Evolutionary conservation across 2,888 invertebrate genomes (phyloP).

Genomic region (Drosophila subsilvestris): DNA sequence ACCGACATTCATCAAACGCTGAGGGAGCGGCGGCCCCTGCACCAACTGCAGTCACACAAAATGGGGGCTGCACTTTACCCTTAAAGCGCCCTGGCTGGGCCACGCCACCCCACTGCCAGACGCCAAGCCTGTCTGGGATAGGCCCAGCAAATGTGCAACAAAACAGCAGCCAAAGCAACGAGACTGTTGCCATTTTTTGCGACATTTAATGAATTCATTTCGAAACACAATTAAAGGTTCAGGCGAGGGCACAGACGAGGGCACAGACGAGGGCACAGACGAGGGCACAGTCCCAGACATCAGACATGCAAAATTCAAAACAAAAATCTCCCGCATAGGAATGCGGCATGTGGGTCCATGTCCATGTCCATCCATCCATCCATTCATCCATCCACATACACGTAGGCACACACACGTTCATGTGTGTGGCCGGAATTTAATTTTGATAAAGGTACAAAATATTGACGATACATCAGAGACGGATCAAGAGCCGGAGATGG

Average conservation of each 20-base stretch:
- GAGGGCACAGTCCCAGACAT: slow-evolving; percentile 23
- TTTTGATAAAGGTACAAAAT: slow-evolving; percentile 79
- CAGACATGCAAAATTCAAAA: slow-evolving; percentile 46
- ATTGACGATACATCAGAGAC: slow-evolving; percentile 70
- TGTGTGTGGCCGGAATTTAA: slow-evolving; percentile 74
- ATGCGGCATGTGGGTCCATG: slow-evolving; percentile 17
- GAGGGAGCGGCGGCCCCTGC: slow-evolving; percentile 18
- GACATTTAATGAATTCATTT: not conserved
- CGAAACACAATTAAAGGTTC: slow-evolving; percentile 22
- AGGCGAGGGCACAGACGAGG: not conserved
- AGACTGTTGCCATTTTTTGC: not conserved
- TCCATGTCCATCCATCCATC: too few species aligned
- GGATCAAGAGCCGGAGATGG: too few species aligned
- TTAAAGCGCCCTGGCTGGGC: not conserved
- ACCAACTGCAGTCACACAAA: slow-evolving; percentile 11
- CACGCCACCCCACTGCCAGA: slow-evolving; percentile 1
- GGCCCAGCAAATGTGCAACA: slow-evolving; percentile 10
- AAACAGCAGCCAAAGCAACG: not conserved
- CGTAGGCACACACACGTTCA: slow-evolving; percentile 52
- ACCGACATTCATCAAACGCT: slow-evolving; percentile 35
- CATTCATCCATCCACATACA: slow-evolving; percentile 7
- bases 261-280: not conserved
- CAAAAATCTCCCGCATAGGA: slow-evolving; percentile 1
- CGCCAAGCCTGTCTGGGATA: slow-evolving; percentile 10
- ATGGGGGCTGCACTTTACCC: slow-evolving; percentile 1